Conservation (phyloP, 2,888 invertebrate genomes). For the Pimpla rufipes region DNA sequence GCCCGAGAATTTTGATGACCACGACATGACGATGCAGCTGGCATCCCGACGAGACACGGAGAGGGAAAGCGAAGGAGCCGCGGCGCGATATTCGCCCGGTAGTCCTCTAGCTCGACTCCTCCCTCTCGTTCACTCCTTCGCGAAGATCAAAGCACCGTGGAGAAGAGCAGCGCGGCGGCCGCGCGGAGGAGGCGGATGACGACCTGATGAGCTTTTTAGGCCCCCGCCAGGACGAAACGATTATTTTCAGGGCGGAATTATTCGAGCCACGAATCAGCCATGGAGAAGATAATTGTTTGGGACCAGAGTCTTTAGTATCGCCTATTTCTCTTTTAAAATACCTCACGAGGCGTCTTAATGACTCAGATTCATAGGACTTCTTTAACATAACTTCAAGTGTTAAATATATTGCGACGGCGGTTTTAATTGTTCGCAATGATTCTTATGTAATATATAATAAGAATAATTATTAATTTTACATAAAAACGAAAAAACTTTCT, state of each 20-base stretch:
- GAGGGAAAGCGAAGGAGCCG: slow-evolving; percentile 50
- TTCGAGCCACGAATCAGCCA: slow-evolving; percentile 45
- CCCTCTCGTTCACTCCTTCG: slow-evolving; percentile 49
- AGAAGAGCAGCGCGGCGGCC: slow-evolving; percentile 26
- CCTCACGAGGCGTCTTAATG: too few species aligned
- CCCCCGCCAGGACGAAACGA: slow-evolving; percentile 51
- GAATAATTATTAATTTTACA: neutral
- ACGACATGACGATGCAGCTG: slow-evolving; percentile 64
- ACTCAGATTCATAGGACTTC: too few species aligned
- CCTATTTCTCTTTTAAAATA: neutral
- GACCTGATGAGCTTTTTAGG: slow-evolving; percentile 62
- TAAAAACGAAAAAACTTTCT: neutral
- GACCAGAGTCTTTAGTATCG: slow-evolving; percentile 1
- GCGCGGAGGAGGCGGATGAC: slow-evolving; percentile 34
- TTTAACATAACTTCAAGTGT: neutral
- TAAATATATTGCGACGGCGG: too few species aligned
- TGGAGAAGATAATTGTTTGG: slow-evolving; percentile 35
- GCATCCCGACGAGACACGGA: slow-evolving; percentile 36
- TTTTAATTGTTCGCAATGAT: neutral
- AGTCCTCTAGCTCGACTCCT: slow-evolving; percentile 68
- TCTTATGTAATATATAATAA: neutral
- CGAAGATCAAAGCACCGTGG: slow-evolving; percentile 60
- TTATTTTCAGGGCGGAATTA: slow-evolving; percentile 43
- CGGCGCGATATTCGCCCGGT: slow-evolving; percentile 58
- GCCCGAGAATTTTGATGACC: slow-evolving; percentile 72